Evolutionary conservation across 2,888 invertebrate genomes (phyloP).

Genomic region (Physocephala rufipes): DNA sequence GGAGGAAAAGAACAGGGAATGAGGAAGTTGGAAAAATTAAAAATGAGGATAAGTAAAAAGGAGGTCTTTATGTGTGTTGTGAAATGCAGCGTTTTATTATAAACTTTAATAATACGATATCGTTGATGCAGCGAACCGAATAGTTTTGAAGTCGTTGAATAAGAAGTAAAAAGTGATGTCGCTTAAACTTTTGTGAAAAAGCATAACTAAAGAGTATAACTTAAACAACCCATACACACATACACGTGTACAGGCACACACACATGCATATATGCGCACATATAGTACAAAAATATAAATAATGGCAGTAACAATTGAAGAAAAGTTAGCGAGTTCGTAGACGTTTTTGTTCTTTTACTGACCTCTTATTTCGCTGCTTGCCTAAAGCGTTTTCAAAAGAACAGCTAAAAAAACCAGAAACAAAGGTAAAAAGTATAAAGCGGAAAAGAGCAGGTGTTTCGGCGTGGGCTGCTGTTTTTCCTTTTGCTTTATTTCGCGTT

Average conservation of each 20-base stretch:
- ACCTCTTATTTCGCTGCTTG: too few species aligned
- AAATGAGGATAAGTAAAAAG: conserved; percentile 30
- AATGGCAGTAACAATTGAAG: conserved; percentile 2
- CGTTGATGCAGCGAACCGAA: background rate
- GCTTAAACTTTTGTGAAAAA: background rate
- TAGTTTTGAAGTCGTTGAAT: conserved; percentile 15
- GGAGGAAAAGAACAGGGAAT: background rate
- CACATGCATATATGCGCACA: background rate
- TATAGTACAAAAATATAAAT: too few species aligned
- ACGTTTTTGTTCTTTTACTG: background rate
- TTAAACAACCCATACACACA: background rate
- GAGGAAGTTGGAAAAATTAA: background rate
- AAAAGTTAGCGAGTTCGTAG: conserved; percentile 35
- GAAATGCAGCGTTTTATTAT: conserved; percentile 41
- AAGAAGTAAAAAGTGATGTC: conserved; percentile 11
- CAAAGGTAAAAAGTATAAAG: too few species aligned
- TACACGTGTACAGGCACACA: background rate
- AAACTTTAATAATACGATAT: conserved; percentile 32
- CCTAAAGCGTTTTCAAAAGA: too few species aligned
- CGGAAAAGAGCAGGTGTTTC: too few species aligned
- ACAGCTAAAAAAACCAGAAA: too few species aligned
- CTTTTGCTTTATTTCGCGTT: background rate
- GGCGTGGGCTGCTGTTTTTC: too few species aligned
- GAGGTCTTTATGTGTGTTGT: conserved; percentile 24
- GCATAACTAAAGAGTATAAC: background rate